Conservation (phyloP, 2,888 invertebrate genomes). For the Diadromus collaris region DNA sequence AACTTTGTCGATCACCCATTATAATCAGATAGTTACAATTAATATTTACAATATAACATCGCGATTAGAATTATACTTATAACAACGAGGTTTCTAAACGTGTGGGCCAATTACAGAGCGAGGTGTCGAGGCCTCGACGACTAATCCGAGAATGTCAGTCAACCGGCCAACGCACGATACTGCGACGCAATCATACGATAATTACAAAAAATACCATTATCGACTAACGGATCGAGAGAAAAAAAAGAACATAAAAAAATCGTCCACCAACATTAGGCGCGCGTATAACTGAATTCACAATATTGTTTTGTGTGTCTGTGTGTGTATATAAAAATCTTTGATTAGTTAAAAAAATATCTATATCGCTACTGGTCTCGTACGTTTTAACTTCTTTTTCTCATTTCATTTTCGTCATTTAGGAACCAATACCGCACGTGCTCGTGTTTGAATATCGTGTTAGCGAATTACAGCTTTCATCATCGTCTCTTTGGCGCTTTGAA, state of each 20-base stretch:
- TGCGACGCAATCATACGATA: slow-evolving; percentile 8
- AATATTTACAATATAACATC: slow-evolving; percentile 73
- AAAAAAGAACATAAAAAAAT: slow-evolving; percentile 15
- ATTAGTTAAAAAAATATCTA: slow-evolving; percentile 61
- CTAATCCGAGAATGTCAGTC: slow-evolving; percentile 5
- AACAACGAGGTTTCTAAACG: slow-evolving; percentile 72
- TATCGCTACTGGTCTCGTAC: slow-evolving; percentile 61
- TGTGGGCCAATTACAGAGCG: slow-evolving; percentile 54
- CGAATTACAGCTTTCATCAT: slow-evolving; percentile 15
- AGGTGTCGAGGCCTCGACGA: slow-evolving; percentile 5
- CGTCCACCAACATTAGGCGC: slow-evolving; percentile 39
- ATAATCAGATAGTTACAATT: slow-evolving; percentile 68
- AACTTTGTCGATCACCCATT: slow-evolving; percentile 78
- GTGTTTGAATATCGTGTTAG: slow-evolving; percentile 62
- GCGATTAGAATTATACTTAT: slow-evolving; percentile 71
- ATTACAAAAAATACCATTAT: not conserved
- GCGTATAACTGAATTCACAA: slow-evolving; percentile 50
- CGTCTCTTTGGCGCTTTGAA: slow-evolving; percentile 28
- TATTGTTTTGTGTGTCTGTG: slow-evolving; percentile 15
- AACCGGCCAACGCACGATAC: slow-evolving; percentile 13
- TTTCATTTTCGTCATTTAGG: slow-evolving; percentile 66
- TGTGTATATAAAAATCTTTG: slow-evolving; percentile 57
- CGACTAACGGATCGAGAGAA: slow-evolving; percentile 43
- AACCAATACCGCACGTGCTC: slow-evolving; percentile 76
- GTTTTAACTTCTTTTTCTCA: slow-evolving; percentile 26